A percentile compares a stretch with the other conserved stretches of the same genome.
These are phyloP conservation scores for Apodemus agrarius DNA, from an alignment of 2,797 vertebrate genomes.

Conservation along the genomic window DNA sequence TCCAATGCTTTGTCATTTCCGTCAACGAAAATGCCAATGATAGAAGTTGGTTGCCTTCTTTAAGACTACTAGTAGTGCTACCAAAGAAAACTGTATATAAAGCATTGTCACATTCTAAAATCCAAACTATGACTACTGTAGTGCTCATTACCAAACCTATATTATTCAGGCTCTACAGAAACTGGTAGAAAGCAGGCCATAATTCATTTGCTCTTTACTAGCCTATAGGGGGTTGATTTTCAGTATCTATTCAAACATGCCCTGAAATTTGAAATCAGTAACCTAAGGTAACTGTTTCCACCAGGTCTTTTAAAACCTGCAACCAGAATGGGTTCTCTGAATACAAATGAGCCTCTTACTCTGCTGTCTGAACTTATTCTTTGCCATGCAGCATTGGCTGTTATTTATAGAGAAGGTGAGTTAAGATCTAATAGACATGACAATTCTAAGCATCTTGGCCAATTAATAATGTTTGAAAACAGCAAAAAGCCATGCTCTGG, in stretches of 20 bases:
- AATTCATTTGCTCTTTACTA: conserved; percentile 28
- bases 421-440: conserved; percentile 17
- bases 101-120: background rate
- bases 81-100: conserved; percentile 15
- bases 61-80: background rate
- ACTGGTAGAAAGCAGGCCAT: background rate
- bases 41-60: background rate
- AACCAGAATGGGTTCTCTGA: conserved; percentile 33
- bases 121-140: background rate
- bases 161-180: background rate
- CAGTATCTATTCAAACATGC: conserved; percentile 5
- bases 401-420: conserved; percentile 18
- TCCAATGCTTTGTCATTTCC: background rate
- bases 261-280: conserved; percentile 46
- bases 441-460: conserved; percentile 33
- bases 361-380: conserved; percentile 39
- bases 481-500: conserved; percentile 5
- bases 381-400: background rate
- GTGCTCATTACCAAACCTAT: background rate
- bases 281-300: background rate
- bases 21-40: background rate
- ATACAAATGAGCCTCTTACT: background rate
- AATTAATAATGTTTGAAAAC: conserved; percentile 26
- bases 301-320: conserved; percentile 24
- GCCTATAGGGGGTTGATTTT: background rate